Conservation (phyloP, 2,888 invertebrate genomes). For the Catonia carolina region DNA sequence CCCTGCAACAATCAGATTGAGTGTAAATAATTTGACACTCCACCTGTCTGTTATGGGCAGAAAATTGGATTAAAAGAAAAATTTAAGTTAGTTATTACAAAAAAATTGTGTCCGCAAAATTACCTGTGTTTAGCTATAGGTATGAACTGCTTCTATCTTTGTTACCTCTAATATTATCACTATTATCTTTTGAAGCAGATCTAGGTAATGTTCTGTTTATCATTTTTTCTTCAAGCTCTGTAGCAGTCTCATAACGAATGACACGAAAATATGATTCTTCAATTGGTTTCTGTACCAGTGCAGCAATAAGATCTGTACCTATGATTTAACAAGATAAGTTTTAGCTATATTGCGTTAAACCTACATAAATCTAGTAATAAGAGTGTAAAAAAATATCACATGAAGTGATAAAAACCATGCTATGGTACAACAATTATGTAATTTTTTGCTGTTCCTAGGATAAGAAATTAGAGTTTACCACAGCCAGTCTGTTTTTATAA, state of each 20-base stretch:
- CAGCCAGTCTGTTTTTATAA: too few relatives aligned
- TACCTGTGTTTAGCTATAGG: not conserved
- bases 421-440: too few relatives aligned
- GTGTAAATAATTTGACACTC: too few relatives aligned
- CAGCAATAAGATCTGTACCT: slow-evolving; percentile 31
- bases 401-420: too few relatives aligned
- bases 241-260: slow-evolving; percentile 43
- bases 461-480: too few relatives aligned
- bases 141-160: slow-evolving; percentile 5
- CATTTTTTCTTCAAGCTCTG: slow-evolving; percentile 35
- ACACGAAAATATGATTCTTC: slow-evolving; percentile 45
- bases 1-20: too few relatives aligned
- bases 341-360: not conserved
- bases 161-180: not conserved
- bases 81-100: too few relatives aligned
- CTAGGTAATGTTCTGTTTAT: slow-evolving; percentile 27
- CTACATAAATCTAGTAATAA: not conserved
- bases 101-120: too few relatives aligned
- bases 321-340: slow-evolving; percentile 5
- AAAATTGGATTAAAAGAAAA: too few relatives aligned
- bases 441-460: too few relatives aligned
- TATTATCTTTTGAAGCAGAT: slow-evolving; percentile 1
- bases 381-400: not conserved
- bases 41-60: too few relatives aligned
- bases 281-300: slow-evolving; percentile 33